Evolutionary conservation across 2,888 invertebrate species (phyloP).

Genomic region (Sesia bembeciformis): DNA sequence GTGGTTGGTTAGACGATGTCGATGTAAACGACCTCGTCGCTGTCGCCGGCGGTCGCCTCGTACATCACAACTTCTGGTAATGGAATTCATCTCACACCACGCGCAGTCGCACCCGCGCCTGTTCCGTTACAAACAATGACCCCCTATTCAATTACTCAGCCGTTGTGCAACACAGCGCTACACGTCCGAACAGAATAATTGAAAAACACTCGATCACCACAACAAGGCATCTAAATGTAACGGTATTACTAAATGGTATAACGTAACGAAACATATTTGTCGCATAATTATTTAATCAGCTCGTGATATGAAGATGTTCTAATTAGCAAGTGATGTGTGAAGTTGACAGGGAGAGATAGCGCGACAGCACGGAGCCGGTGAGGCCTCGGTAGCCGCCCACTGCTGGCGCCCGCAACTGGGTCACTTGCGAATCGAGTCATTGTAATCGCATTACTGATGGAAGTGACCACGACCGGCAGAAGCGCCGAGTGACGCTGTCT

Average conservation of each 20-base stretch:
- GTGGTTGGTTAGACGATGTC: background rate
- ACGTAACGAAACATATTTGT: slow-evolving; percentile 11
- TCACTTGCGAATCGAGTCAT: slow-evolving; percentile 45
- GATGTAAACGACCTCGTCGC: slow-evolving; percentile 34
- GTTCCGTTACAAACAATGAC: slow-evolving; percentile 62
- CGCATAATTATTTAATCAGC: slow-evolving; percentile 21
- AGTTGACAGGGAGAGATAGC: background rate
- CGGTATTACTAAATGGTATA: slow-evolving; percentile 17
- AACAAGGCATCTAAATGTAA: background rate
- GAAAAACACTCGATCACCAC: background rate
- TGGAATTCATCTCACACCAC: slow-evolving; percentile 60
- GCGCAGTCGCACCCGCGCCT: slow-evolving; percentile 24
- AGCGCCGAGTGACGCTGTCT: slow-evolving; percentile 10
- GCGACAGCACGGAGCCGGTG: slow-evolving; percentile 6
- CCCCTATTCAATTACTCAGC: slow-evolving; percentile 41
- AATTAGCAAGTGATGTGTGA: slow-evolving; percentile 28
- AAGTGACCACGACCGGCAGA: slow-evolving; percentile 13
- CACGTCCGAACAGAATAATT: background rate
- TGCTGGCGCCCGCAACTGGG: slow-evolving; percentile 28
- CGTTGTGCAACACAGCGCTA: slow-evolving; percentile 33
- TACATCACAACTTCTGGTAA: slow-evolving; percentile 28
- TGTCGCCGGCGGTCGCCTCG: slow-evolving; percentile 15
- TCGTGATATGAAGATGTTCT: slow-evolving; percentile 19
- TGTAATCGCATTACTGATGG: slow-evolving; percentile 40
- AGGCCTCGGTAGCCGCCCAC: slow-evolving; percentile 29